phyloP scores from a whole-genome alignment of 1,140 invertebrate genomes.

The Drosophila willistoni region DNA sequence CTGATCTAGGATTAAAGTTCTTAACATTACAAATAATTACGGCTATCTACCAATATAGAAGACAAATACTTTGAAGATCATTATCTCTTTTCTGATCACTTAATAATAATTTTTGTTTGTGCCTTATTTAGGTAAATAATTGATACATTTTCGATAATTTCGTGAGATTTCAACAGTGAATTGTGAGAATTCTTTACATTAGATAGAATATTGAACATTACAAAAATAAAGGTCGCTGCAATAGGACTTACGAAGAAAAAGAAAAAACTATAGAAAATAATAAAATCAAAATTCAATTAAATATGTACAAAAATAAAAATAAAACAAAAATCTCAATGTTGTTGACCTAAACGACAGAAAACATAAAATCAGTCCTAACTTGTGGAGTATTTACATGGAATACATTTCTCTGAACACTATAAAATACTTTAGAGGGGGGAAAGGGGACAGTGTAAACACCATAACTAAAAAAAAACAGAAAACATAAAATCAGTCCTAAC shows the following conservation, averaged over 20 bases:
- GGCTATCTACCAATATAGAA: constrained; percentile 49
- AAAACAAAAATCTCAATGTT: neutral
- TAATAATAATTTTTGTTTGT: neutral
- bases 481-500: constrained; percentile 70
- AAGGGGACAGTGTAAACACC: neutral
- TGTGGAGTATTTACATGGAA: constrained; percentile 69
- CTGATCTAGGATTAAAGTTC: constrained; percentile 2
- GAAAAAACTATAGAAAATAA: neutral
- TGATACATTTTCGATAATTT: constrained; percentile 68
- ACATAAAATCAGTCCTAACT: constrained; percentile 67
- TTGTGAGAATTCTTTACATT: constrained; percentile 30
- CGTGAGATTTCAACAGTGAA: constrained; percentile 70
- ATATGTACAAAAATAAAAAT: constrained; percentile 43
- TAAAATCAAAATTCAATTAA: constrained; percentile 38
- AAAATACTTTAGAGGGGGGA: neutral
- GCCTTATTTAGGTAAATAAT: constrained; percentile 58
- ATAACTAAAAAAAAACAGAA: constrained; percentile 50
- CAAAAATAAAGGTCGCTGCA: constrained; percentile 42
- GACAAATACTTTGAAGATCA: constrained; percentile 55
- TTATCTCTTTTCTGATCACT: neutral
- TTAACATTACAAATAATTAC: constrained; percentile 40
- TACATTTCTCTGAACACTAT: constrained; percentile 28
- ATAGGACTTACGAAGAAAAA: constrained; percentile 13
- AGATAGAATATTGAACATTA: constrained; percentile 27
- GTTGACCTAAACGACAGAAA: constrained; percentile 24